Conservation (phyloP, 1,140 invertebrate genomes). For the Galendromus occidentalis region DNA sequence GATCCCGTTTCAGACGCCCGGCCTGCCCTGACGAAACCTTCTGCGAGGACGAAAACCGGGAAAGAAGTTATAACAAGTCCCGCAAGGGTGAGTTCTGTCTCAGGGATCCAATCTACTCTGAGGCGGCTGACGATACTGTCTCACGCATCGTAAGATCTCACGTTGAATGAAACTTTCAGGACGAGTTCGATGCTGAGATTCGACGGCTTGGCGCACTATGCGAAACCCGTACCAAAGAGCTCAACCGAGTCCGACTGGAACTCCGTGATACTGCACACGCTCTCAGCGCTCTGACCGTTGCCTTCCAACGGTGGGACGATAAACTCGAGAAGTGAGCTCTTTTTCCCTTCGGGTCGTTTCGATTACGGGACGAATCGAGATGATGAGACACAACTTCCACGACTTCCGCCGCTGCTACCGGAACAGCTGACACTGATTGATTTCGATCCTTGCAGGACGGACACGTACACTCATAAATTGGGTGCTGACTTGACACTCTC, state of each 20-base stretch:
- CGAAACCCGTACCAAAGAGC: constrained; percentile 30
- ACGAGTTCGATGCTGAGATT: constrained; percentile 25
- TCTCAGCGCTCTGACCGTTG: background rate
- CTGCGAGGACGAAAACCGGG: background rate
- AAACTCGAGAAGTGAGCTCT: background rate
- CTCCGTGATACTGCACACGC: constrained; percentile 16
- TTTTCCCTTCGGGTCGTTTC: too few relatives aligned
- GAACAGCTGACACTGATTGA: too few relatives aligned
- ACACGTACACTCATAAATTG: background rate
- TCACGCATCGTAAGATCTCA: background rate
- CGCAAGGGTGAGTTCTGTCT: background rate
- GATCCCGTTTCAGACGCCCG: background rate
- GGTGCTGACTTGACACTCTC: background rate
- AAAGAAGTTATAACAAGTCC: background rate
- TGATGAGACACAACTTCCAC: too few relatives aligned
- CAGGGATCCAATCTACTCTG: background rate
- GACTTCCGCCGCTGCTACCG: too few relatives aligned
- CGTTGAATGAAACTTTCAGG: background rate
- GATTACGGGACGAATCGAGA: too few relatives aligned
- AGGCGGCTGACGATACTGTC: background rate
- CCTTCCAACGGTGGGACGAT: constrained; percentile 2
- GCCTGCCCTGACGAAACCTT: background rate
- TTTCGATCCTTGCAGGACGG: background rate
- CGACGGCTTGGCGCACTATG: constrained; percentile 29
- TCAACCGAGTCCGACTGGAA: constrained; percentile 26